Evolutionary conservation across 2,888 invertebrate species (phyloP).

Genomic region (Perizoma flavofasciatum): DNA sequence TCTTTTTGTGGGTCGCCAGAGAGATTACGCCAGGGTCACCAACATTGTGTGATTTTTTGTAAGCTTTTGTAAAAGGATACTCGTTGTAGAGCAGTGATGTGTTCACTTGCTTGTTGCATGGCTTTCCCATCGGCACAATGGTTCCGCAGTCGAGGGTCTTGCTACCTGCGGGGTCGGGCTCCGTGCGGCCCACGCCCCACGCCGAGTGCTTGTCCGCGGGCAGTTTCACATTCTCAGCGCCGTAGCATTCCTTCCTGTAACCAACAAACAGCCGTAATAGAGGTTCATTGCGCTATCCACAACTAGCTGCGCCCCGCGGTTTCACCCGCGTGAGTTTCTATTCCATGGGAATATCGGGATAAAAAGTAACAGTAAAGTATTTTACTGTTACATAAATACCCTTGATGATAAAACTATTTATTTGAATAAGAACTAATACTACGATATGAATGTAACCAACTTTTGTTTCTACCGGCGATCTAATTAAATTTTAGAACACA

Average conservation of each 20-base stretch:
- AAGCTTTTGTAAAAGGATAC: slow-evolving; percentile 86
- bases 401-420: no score
- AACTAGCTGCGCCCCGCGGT: no score
- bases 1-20: background rate
- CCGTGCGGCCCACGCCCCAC: slow-evolving; percentile 93
- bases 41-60: background rate
- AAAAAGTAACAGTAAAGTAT: no score
- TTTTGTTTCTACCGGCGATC: no score
- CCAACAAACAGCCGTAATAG: background rate
- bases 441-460: no score
- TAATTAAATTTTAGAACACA: no score
- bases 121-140: slow-evolving; percentile 90
- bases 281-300: no score
- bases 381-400: no score
- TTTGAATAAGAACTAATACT: no score
- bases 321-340: no score
- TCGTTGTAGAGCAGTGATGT: slow-evolving; percentile 94
- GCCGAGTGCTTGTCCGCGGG: slow-evolving; percentile 94
- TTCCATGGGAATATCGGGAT: no score
- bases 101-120: slow-evolving; percentile 65
- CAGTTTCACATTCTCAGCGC: slow-evolving; percentile 90
- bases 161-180: slow-evolving; percentile 89
- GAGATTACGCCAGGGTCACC: background rate
- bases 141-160: slow-evolving; percentile 84
- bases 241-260: slow-evolving; percentile 88